Evolutionary conservation across 2,888 invertebrate genomes (phyloP).

Genomic region (Synanthedon andrenaeformis): DNA sequence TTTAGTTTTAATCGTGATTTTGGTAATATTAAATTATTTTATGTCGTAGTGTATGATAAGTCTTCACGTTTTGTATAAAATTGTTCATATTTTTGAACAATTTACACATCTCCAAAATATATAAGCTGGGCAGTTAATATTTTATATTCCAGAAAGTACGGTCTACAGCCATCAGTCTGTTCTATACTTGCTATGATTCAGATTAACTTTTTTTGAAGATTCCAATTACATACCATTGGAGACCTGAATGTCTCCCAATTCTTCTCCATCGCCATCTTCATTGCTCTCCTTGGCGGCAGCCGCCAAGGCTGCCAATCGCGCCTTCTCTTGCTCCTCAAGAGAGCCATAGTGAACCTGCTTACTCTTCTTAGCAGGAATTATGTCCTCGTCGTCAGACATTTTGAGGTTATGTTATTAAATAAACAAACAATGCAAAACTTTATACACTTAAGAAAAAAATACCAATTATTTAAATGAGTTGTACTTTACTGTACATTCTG

Average conservation of each 20-base stretch:
- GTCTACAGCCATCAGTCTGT: too few species aligned
- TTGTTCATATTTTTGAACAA: too few species aligned
- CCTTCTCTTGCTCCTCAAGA: slow-evolving; percentile 85
- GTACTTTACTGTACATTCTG: neutral
- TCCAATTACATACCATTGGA: slow-evolving; percentile 63
- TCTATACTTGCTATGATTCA: too few species aligned
- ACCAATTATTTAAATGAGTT: neutral
- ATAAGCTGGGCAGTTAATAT: too few species aligned
- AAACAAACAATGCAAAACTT: slow-evolving; percentile 4
- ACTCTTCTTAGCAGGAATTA: slow-evolving; percentile 78
- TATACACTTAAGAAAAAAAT: neutral
- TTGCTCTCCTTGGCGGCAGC: slow-evolving; percentile 72
- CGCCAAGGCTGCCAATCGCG: slow-evolving; percentile 71
- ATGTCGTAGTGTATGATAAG: too few species aligned
- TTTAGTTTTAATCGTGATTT: too few species aligned
- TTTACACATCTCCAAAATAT: too few species aligned
- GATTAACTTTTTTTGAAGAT: too few species aligned
- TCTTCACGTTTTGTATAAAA: too few species aligned
- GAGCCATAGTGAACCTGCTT: slow-evolving; percentile 91
- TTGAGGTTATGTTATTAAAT: slow-evolving; percentile 39
- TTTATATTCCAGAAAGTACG: too few species aligned
- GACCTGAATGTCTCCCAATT: slow-evolving; percentile 75
- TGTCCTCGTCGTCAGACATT: slow-evolving; percentile 89
- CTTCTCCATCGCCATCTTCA: slow-evolving; percentile 71
- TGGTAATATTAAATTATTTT: too few species aligned